Percentiles rank a stretch among this genome's conserved stretches.
Conservation (phyloP, 2,888 invertebrate species). For the Agrenia bidenticulata region DNA sequence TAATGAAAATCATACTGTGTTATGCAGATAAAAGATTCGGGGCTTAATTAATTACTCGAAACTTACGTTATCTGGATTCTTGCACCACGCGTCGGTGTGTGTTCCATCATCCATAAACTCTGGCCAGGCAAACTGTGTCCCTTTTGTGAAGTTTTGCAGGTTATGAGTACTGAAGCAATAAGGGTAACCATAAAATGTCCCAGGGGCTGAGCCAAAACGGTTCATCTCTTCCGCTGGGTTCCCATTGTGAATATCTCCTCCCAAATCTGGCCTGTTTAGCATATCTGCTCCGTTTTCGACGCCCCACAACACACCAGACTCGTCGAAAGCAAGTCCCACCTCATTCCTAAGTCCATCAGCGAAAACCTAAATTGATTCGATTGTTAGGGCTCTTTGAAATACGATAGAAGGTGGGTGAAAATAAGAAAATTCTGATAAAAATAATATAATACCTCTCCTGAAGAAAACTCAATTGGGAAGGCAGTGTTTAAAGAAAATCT, state of each 20-base stretch:
- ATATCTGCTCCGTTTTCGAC: conserved; percentile 41
- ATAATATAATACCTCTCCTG: conserved; percentile 24
- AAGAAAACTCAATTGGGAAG: conserved; percentile 23
- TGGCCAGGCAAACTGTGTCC: conserved; percentile 47
- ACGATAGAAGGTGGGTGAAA: background rate
- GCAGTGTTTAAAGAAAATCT: conserved; percentile 35
- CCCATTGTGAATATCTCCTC: conserved; percentile 46
- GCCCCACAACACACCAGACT: conserved; percentile 31
- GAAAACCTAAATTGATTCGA: conserved; percentile 28
- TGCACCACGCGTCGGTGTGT: conserved; percentile 46
- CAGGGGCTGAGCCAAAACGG: conserved; percentile 34
- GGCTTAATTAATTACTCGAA: background rate
- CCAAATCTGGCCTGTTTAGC: conserved; percentile 40
- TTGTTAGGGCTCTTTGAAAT: background rate
- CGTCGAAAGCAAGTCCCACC: conserved; percentile 40
- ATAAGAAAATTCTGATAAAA: background rate
- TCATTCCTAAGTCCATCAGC: conserved; percentile 41
- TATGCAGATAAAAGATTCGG: no score
- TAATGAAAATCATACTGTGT: no score
- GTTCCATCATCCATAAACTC: conserved; percentile 40
- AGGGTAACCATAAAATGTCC: conserved; percentile 47
- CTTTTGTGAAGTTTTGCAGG: conserved; percentile 26
- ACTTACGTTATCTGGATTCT: conserved; percentile 37
- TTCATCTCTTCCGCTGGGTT: conserved; percentile 49
- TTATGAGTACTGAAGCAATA: conserved; percentile 44